These are phyloP conservation scores for Plodia interpunctella DNA, from an alignment of 1,140 invertebrate genomes.

Conservation along the genomic window DNA sequence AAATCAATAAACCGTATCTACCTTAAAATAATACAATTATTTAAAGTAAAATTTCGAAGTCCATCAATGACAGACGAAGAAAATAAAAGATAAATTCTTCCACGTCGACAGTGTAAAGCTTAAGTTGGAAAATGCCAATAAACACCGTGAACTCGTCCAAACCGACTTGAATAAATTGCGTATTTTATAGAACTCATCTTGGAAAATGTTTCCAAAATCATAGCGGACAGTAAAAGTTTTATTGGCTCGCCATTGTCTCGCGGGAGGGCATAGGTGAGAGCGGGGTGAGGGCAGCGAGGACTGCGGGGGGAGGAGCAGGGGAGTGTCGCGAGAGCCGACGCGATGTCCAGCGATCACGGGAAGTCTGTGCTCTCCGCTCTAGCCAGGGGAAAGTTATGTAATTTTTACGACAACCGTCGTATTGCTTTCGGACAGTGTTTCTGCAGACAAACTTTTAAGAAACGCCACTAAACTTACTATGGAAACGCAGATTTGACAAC, in stretches of 20 bases:
- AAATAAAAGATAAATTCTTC: conserved; percentile 39
- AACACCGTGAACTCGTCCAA: conserved; percentile 48
- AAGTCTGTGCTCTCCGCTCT: conserved; percentile 36
- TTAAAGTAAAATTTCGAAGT: conserved; percentile 12
- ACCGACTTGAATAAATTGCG: conserved; percentile 62
- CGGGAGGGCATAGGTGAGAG: conserved; percentile 51
- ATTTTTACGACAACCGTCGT: conserved; percentile 51
- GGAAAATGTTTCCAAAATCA: conserved; percentile 72
- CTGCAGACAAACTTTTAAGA: conserved; percentile 28
- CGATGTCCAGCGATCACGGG: conserved; percentile 20
- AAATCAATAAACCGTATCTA: conserved; percentile 6
- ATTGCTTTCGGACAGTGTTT: conserved; percentile 31
- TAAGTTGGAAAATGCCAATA: conserved; percentile 45
- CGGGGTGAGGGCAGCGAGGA: not conserved
- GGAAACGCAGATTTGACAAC: conserved; percentile 17
- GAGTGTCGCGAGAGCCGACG: conserved; percentile 11
- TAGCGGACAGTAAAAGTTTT: conserved; percentile 73
- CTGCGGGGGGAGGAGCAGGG: conserved; percentile 19
- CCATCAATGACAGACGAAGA: conserved; percentile 2
- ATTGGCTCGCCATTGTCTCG: conserved; percentile 69
- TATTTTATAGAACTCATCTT: conserved; percentile 72
- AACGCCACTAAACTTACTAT: conserved; percentile 17
- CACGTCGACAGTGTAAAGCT: conserved; percentile 40
- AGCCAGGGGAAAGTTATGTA: conserved; percentile 55
- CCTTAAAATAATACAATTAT: conserved; percentile 10